Conservation (phyloP, 2,113 vertebrate genomes). For the Malurus alboscapulatus region DNA sequence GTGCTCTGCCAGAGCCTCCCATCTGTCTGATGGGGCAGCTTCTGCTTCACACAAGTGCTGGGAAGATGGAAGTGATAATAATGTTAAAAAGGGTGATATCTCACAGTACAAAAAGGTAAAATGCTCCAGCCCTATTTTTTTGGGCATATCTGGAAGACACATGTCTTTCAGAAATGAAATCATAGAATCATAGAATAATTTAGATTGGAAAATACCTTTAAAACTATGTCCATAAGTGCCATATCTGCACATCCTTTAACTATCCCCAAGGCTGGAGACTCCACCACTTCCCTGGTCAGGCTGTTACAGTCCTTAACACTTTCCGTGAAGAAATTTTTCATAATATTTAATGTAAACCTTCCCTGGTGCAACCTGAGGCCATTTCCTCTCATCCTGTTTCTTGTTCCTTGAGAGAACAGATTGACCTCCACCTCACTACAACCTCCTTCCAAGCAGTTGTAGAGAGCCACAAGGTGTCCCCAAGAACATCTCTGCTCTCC, state of each 20-base stretch:
- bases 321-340: background rate
- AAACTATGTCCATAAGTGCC: background rate
- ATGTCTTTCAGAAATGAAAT: background rate
- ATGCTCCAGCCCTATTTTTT: background rate
- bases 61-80: background rate
- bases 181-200: background rate
- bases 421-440: background rate
- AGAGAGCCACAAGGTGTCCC: rapidly evolving
- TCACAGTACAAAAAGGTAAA: background rate
- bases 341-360: background rate
- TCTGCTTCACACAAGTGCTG: background rate
- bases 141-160: background rate
- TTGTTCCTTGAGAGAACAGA: background rate
- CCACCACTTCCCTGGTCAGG: background rate
- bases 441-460: background rate
- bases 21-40: background rate
- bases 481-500: background rate
- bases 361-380: background rate
- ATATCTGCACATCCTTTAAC: background rate
- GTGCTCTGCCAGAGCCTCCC: background rate
- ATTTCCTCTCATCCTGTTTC: background rate
- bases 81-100: background rate
- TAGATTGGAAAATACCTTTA: background rate
- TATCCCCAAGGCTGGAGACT: background rate
- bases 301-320: background rate